phyloP scores from a whole-genome alignment of 2,888 invertebrate genomes.

The Chorisops tibialis region DNA sequence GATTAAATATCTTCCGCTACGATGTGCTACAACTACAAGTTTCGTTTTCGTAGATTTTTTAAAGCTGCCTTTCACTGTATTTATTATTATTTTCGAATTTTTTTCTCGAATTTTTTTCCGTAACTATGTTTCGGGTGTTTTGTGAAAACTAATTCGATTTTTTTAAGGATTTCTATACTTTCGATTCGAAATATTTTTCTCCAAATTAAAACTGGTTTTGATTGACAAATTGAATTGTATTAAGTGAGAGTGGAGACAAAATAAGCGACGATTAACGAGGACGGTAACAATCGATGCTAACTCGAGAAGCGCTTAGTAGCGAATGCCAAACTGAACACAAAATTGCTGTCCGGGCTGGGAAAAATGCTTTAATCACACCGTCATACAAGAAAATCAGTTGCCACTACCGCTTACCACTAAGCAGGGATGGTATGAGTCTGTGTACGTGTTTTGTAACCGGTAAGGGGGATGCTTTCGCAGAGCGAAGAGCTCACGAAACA shows the following conservation, averaged over 20 bases:
- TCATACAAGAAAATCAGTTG: conserved; percentile 24
- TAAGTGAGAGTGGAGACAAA: conserved; percentile 31
- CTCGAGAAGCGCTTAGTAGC: conserved; percentile 43
- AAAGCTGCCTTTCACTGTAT: neutral
- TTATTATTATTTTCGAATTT: neutral
- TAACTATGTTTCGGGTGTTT: neutral
- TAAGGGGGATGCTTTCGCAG: too few species aligned
- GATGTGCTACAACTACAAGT: neutral
- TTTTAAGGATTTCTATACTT: neutral
- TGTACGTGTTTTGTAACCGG: conserved; percentile 1
- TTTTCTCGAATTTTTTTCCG: neutral
- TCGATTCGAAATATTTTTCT: neutral
- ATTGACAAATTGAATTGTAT: conserved; percentile 8
- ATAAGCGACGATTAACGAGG: conserved; percentile 36
- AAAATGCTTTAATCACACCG: conserved; percentile 26
- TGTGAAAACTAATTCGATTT: too few species aligned
- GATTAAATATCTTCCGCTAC: neutral
- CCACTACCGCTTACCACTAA: conserved; percentile 22
- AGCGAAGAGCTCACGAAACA: too few species aligned
- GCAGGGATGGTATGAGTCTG: neutral
- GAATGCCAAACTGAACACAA: conserved; percentile 38
- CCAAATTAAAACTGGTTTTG: neutral
- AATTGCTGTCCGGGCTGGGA: conserved; percentile 34
- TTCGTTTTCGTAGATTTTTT: neutral
- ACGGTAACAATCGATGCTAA: conserved; percentile 46